phyloP scores from a whole-genome alignment of 2,888 invertebrate species.

The Andrena bicolor region DNA sequence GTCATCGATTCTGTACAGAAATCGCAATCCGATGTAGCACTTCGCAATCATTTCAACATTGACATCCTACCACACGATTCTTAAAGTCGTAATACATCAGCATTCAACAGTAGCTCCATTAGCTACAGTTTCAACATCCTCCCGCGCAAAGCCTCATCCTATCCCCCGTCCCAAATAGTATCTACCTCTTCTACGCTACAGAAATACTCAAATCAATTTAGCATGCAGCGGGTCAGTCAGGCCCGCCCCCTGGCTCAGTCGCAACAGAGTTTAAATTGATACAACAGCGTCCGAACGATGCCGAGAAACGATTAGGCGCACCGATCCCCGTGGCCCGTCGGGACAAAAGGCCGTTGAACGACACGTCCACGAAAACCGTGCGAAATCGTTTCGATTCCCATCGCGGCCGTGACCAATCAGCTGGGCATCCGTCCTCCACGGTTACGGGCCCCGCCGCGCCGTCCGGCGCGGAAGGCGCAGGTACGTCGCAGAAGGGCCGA shows the following conservation, averaged over 20 bases:
- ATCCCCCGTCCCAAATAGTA: too few relatives aligned
- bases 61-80: too few relatives aligned
- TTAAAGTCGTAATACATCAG: too few relatives aligned
- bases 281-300: constrained; percentile 47
- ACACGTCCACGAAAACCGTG: constrained; percentile 56
- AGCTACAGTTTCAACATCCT: too few relatives aligned
- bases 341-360: constrained; percentile 25
- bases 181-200: background rate
- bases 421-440: constrained; percentile 42
- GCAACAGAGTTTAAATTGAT: constrained; percentile 46
- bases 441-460: constrained; percentile 25
- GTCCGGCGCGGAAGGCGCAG: constrained; percentile 37
- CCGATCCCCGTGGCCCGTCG: constrained; percentile 27
- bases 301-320: constrained; percentile 49
- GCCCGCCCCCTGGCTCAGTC: background rate
- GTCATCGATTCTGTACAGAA: too few relatives aligned
- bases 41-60: too few relatives aligned
- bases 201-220: background rate
- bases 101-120: too few relatives aligned
- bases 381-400: constrained; percentile 60
- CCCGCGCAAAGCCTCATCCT: too few relatives aligned
- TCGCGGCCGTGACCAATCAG: constrained; percentile 59
- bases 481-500: constrained; percentile 55
- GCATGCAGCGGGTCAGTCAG: background rate
- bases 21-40: too few relatives aligned